Evolutionary conservation across 2,888 invertebrate species (phyloP), one percentile per base, ranked within the genome.

Genomic region (Acrocyrtus sp.): DNA sequence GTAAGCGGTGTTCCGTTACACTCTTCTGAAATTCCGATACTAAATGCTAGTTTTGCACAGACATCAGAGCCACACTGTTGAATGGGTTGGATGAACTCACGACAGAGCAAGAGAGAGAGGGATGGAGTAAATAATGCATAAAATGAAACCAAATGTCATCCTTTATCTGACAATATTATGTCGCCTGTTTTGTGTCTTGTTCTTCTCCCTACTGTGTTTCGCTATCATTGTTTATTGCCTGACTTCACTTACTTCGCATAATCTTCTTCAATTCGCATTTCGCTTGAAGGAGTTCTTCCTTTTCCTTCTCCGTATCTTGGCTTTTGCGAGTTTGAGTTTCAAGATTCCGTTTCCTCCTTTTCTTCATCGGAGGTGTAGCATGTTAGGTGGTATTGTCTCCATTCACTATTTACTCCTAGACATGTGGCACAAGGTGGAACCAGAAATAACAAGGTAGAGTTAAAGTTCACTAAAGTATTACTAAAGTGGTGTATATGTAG

Each of bases 121-220:
- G n/a, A n/a, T n/a, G n/a, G n/a, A n/a, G 69, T 69, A 69, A 69
- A 69, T 69, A 69, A 69, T 69, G 69, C 69, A 69, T 54, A 29
- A 69, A 61, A 69, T 69, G 69, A 60, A 69, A 61, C 61, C 60
- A 54, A 61, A 61, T 69, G 61, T 41, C 68, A 60, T 69, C 39
- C 48, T 47, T 54, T 61, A 61, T 54, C 60, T 61, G 27, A 61
- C 34, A 61, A 61, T 45, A 47, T 61, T 56, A 53, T 61, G 6
- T 39, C 6, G 39, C 45, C n/a, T 17, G 45, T 45, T 45, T 45
- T 45, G 15, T 15, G 15, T 45, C 12, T 39, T 39, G 12, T 39
- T 10, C 45, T 45, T 15, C 17, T 45, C 10, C 17, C n/a, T 45
- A 45, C 17, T 45, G 48, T 48, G 48, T 24, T 22, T 45, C 3